Evolutionary conservation across 2,888 invertebrate species (phyloP), one percentile per base, ranked within the genome.

Genomic region (Stenoptilia bipunctidactyla): DNA sequence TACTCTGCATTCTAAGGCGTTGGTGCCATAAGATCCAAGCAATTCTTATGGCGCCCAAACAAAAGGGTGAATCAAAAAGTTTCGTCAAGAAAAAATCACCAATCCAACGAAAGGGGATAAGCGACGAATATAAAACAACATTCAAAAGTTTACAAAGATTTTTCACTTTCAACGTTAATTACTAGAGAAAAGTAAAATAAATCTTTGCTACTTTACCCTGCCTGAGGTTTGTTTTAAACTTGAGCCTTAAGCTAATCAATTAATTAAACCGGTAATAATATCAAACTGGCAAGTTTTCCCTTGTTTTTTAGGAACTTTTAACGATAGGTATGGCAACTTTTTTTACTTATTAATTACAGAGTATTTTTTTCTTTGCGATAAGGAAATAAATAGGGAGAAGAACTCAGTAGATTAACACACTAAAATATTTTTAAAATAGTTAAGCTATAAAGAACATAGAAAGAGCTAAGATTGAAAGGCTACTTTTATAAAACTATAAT

Each of bases 101-200:
- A 70, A 77, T 75, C 76, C 73, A 69, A 71, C 68, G 70, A 74
- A 79, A 70, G 61, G 66, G 65, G 73, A 66, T 75, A 74, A 76
- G 58, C 63, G 63, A 56, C 63, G 60, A 54, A 65, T 60, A 56
- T 48, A 50, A 60, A 34, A 53, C 61, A 59, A 58, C 55, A 57
- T 54, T 53, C 51, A 50, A 50, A 69, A 77, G 61, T 76, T 76
- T 66, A 49, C 60, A 61, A 67, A 76, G 76, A 82, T 83, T 83
- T 83, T 83, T 82, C 82, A 82, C 77, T 82, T 71, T 72, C 73
- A 69, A 66, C 72, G 62, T 73, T 82, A 82, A 83, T 82, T 83
- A 76, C 66, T 68, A 72, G 60, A 53, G 58, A 75, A 34, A 67
- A 82, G 76, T 75, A 72, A 77, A 82, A 79, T 79, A 77, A 79